Conservation (phyloP, 2,113 vertebrate species). For the Pycnonotus jocosus region DNA sequence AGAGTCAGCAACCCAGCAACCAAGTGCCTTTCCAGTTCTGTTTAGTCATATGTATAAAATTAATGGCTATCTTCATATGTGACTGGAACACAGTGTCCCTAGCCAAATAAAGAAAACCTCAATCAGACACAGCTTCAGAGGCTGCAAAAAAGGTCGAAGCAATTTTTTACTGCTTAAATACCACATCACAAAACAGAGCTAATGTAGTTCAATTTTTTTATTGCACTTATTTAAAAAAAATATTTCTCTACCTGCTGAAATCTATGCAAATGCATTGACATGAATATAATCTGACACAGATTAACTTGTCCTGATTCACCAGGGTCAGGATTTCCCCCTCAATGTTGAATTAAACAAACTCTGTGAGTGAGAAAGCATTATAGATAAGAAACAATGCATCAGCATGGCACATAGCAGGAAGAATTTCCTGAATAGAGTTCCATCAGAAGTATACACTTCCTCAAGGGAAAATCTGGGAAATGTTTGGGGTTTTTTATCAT, state of each 20-base stretch:
- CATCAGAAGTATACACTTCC: neutral
- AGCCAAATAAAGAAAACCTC: neutral
- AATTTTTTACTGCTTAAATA: neutral
- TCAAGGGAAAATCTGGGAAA: neutral
- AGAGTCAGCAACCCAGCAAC: neutral
- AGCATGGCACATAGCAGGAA: neutral
- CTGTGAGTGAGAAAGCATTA: neutral
- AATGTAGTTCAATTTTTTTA: neutral
- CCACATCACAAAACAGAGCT: neutral
- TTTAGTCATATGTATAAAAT: neutral
- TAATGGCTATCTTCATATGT: neutral
- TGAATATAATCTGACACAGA: neutral
- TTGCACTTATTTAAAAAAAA: neutral
- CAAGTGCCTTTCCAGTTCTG: neutral
- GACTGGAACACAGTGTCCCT: neutral
- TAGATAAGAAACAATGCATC: neutral
- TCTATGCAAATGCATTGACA: neutral
- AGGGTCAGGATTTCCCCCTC: neutral
- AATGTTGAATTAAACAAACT: neutral
- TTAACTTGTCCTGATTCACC: neutral
- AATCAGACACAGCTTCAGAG: neutral
- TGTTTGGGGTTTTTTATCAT: fast-evolving
- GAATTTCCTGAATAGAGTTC: neutral
- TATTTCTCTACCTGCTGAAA: neutral
- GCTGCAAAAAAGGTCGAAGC: neutral